Base-by-base conservation (phyloP, 2,888 invertebrate species). In the Amphipyra tragopoginis region DNA sequence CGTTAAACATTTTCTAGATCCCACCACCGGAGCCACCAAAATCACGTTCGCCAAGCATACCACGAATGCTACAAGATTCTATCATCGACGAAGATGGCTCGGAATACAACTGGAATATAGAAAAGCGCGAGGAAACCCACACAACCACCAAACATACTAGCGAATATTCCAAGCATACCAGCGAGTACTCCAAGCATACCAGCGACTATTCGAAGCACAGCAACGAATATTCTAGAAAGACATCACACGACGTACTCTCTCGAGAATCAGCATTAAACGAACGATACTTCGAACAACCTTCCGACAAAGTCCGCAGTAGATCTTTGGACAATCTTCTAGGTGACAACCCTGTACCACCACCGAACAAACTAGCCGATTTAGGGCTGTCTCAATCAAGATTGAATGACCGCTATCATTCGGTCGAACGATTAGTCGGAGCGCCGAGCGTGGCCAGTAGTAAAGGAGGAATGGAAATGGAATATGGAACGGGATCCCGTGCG, bases 371-470 rank as follows among this genome's bases (percentile, higher is more conserved):
- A 21, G 96, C 96, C 0, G 97, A 97, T 67, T 88, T 98, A 66
- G 98, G 98, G 1, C 90, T 98, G 40, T 98, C 98, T 0, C 97
- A 97, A 80, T 98, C 98, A 9, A 96, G 97, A 55, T 91, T 99
- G 6, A 99, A 99, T 86, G 98, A 98, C 71, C 96, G 99, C 14
- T 98, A 98, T 84, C 98, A 98, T 84, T 98, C 98, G 5, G 97
- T 97, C 34, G 98, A 98, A 87, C 95, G 97, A 36, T 84, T 97
- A 40, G 96, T 96, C 0, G 96, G 96, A 86, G 96, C 96, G 65
- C 95, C 96, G 0, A 96, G 96, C 57, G 92, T 94, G 21, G 84
- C 95, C 21, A 95, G 95, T 83, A 95, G 95, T 57, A 95, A 95
- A 79, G 95, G 96, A 74, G 95, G 93, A n/a, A 93, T 96, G 81